Conservation (phyloP, 2,797 vertebrate species). For the Alectoris magna region DNA sequence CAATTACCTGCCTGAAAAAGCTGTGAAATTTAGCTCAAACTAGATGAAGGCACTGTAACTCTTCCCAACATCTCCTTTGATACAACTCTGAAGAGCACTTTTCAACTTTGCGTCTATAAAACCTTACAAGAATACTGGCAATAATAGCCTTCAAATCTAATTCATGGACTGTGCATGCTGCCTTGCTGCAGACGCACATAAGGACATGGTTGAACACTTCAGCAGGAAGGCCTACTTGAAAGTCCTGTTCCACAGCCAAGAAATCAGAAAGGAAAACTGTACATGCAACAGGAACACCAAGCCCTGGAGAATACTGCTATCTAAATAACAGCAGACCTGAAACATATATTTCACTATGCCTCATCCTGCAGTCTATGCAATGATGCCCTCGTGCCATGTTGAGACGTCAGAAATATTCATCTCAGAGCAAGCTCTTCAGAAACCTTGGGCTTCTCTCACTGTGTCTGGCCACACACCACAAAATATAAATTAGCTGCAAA, state of each 20-base stretch:
- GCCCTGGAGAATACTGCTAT: background rate
- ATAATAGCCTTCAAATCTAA: background rate
- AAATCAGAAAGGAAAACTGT: background rate
- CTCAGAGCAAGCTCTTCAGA: background rate
- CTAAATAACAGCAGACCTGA: background rate
- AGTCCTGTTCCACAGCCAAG: background rate
- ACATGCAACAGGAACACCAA: background rate
- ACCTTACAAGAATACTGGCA: background rate
- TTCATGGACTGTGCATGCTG: background rate
- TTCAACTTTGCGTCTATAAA: background rate
- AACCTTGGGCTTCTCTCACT: background rate
- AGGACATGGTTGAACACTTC: background rate
- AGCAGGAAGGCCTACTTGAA: background rate
- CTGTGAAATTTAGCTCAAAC: slow-evolving; percentile 12
- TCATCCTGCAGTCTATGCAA: background rate
- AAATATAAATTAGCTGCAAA: background rate
- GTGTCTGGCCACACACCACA: background rate
- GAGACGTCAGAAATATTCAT: background rate
- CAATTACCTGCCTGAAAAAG: background rate
- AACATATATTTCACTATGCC: background rate
- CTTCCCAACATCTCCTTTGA: background rate
- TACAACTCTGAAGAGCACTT: background rate
- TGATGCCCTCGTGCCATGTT: background rate
- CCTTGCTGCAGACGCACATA: background rate
- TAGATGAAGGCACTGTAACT: background rate